Evolutionary conservation across 2,888 invertebrate genomes (phyloP), one percentile per base, ranked within the genome.

Genomic region (Eupithecia vulgata): DNA sequence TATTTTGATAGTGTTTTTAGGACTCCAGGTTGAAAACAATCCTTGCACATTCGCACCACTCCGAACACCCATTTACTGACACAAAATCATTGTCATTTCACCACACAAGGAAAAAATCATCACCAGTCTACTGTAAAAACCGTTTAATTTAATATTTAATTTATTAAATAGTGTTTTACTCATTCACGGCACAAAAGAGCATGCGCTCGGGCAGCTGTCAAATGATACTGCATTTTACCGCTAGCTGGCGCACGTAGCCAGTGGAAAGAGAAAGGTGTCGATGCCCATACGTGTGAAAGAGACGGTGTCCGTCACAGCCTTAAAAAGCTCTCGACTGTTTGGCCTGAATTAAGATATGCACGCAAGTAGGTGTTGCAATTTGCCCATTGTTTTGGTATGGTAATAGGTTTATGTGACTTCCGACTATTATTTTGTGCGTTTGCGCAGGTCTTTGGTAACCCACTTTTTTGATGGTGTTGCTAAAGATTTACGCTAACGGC

Each of bases 1-100:
- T 91, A 94, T 93, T 88, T 94, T 94, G 91, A 94, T 89, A 85
- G 87, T 93, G 86, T 90, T 92, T 87, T 93, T 94, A 67, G 94
- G 93, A 85, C 91, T 93, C 94, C 94, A 94, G 85, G 90, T 90
- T 79, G 90, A 90, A 87, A 93, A 93, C 84, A 94, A 89, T 88
- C 93, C 93, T 72, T 88, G 89, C 86, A 90, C 91, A 82, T 91
- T 92, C 83, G 91, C 91, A 88, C 91, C 85, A 82, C 92, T 90
- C 59, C 91, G 88, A 77, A 93, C 91, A 89, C 90, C 92, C 94
- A 94, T 94, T 93, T 94, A 93, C 88, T 91, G 82, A 91, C 90
- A 90, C 87, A 87, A 88, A 88, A 88, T 84, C 88, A 88, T 85
- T 76, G 76, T 86, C 73, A 82, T 82, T 77, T 81, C 25, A 71